A percentile compares a stretch with the other conserved stretches of the same genome.
These are phyloP conservation scores for Zosterops pallidus DNA, from an alignment of 2,113 vertebrate genomes.

Conservation along the genomic window DNA sequence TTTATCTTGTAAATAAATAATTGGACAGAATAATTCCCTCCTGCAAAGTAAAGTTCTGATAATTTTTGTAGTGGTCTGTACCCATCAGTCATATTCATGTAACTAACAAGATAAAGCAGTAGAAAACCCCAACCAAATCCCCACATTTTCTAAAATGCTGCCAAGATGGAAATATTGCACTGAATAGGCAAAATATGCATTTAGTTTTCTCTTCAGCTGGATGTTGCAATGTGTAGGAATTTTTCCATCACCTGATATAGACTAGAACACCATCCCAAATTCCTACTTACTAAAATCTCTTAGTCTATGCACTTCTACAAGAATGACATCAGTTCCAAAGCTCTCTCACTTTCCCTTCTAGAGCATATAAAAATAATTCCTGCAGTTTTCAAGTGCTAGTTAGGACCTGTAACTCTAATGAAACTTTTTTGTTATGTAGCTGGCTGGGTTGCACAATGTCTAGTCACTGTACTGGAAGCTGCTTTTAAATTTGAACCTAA, in stretches of 20 bases:
- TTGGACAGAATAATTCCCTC: neutral
- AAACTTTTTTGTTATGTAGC: neutral
- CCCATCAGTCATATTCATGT: neutral
- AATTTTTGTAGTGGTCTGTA: neutral
- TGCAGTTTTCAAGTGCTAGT: neutral
- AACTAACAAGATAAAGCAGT: neutral
- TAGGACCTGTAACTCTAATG: neutral
- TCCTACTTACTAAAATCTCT: neutral
- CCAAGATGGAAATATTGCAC: neutral
- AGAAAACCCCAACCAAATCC: neutral
- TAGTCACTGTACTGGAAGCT: neutral
- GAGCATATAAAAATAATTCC: neutral
- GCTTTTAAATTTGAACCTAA: constrained; percentile 21
- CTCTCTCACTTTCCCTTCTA: neutral
- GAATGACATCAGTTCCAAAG: neutral
- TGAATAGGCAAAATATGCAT: neutral
- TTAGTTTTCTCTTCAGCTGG: neutral
- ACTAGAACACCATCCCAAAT: neutral
- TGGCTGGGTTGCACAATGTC: neutral
- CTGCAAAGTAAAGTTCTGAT: neutral
- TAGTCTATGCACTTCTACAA: neutral
- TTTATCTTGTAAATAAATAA: neutral
- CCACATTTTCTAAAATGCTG: neutral
- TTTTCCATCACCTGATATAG: neutral
- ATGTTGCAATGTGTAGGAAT: neutral